These are phyloP conservation scores for Kryptolebias ocellatus DNA, from an alignment of 2,797 vertebrate genomes.

Conservation along the genomic window DNA sequence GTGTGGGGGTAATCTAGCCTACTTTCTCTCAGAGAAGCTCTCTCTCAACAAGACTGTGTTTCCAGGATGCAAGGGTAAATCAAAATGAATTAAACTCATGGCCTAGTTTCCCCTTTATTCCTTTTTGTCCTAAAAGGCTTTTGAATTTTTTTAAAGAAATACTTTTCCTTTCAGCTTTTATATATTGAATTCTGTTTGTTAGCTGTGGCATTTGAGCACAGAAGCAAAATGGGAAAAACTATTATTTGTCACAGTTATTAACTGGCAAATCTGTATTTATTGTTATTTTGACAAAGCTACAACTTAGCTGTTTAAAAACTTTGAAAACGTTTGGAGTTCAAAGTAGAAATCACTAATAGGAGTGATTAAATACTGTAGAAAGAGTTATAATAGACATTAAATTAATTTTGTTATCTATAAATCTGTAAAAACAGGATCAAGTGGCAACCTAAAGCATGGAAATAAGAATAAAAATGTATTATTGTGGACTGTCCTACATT, in stretches of 20 bases:
- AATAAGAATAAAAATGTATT: background rate
- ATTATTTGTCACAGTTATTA: background rate
- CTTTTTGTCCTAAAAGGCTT: conserved; percentile 59
- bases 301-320: too few species aligned
- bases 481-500: background rate
- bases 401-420: background rate
- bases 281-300: background rate
- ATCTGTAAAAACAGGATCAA: background rate
- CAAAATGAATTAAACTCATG: conserved; percentile 64
- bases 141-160: conserved; percentile 41
- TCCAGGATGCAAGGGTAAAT: conserved; percentile 66
- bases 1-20: conserved; percentile 40
- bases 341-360: conserved; percentile 1
- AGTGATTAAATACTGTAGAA: background rate
- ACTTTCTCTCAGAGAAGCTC: conserved; percentile 52
- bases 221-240: conserved; percentile 7
- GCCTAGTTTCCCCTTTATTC: conserved; percentile 58
- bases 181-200: conserved; percentile 41
- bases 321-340: background rate
- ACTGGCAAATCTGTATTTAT: background rate
- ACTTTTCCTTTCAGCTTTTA: conserved; percentile 33
- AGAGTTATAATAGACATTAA: background rate
- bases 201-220: conserved; percentile 13
- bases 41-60: conserved; percentile 49
- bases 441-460: background rate